phyloP scores from a whole-genome alignment of 2,888 invertebrate species.

The Ephialtes manifestator region DNA sequence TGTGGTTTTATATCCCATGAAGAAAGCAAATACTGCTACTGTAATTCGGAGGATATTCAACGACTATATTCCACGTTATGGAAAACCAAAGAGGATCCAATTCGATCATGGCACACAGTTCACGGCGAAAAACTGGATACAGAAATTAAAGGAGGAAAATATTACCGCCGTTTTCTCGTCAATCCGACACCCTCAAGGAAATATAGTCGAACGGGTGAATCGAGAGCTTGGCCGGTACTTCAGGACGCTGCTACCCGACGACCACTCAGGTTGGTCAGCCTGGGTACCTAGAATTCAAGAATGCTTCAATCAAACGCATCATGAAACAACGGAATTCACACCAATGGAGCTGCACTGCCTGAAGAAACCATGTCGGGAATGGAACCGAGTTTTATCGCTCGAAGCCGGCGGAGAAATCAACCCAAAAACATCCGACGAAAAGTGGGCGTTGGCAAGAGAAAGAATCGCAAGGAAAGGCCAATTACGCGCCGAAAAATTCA shows the following conservation, averaged over 20 bases:
- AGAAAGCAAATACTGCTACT: neutral
- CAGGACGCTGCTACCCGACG: neutral
- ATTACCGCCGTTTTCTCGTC: neutral
- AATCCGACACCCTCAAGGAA: neutral
- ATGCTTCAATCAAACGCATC: no score
- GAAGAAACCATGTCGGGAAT: no score
- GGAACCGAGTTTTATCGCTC: no score
- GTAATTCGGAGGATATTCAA: neutral
- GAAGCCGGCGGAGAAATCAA: no score
- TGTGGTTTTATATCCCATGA: neutral
- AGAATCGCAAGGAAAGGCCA: neutral
- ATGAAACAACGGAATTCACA: no score
- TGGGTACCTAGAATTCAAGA: neutral
- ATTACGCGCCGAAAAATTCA: neutral
- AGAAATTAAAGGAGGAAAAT: neutral
- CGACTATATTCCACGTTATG: neutral
- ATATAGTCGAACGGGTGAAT: conserved; percentile 3
- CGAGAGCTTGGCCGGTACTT: neutral
- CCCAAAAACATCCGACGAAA: no score
- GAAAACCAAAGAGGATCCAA: neutral
- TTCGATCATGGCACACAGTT: conserved; percentile 3
- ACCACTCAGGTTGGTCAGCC: neutral
- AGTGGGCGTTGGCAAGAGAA: no score
- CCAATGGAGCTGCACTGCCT: no score
- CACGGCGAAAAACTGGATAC: neutral